phyloP scores from a whole-genome alignment of 2,113 vertebrate species.

The Nyctibius bracteatus region DNA sequence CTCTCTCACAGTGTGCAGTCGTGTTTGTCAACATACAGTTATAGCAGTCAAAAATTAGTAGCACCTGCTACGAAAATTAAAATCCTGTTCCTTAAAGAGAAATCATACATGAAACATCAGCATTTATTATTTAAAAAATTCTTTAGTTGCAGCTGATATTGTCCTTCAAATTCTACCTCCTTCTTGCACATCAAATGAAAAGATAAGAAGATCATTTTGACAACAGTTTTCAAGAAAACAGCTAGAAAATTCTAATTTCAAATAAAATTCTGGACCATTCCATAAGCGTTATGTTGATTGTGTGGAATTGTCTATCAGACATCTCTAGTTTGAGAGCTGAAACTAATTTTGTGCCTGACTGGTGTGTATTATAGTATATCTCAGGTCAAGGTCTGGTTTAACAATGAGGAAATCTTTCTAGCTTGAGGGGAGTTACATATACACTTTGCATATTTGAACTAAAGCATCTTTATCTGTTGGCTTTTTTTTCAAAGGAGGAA shows the following conservation, averaged over 20 bases:
- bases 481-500: not conserved
- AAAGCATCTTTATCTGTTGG: constrained; percentile 19
- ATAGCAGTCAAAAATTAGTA: not conserved
- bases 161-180: not conserved
- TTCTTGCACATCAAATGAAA: not conserved
- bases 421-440: not conserved
- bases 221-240: not conserved
- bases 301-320: not conserved
- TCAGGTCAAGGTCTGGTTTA: constrained; percentile 33
- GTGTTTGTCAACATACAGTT: not conserved
- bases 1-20: not conserved
- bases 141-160: not conserved
- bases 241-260: not conserved
- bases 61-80: not conserved
- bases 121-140: not conserved
- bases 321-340: not conserved
- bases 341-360: not conserved
- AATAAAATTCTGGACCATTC: not conserved
- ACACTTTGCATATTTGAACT: constrained; percentile 19
- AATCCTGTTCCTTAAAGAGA: not conserved
- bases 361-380: not conserved
- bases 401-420: constrained; percentile 28
- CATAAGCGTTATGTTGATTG: not conserved
- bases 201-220: not conserved
- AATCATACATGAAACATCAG: not conserved